phyloP scores from a whole-genome alignment of 2,797 vertebrate genomes.

The Sebastes matsubarae region DNA sequence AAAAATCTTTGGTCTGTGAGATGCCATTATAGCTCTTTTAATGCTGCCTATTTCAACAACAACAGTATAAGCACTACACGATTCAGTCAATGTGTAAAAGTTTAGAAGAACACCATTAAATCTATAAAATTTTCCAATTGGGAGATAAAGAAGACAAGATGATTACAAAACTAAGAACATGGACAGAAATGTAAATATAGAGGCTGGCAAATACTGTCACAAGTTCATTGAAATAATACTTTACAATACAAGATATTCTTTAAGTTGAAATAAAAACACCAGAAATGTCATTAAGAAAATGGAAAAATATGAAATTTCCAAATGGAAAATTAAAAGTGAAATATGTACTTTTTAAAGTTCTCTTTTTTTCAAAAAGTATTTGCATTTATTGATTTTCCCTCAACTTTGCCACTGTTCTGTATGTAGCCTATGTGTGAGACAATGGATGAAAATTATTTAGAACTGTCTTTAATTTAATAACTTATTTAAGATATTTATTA shows the following conservation, averaged over 20 bases:
- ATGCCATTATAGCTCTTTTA: neutral
- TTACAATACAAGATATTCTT: neutral
- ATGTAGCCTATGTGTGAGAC: neutral
- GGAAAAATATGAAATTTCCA: too few species aligned
- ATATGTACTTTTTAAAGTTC: neutral
- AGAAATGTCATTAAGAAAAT: neutral
- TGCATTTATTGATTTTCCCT: neutral
- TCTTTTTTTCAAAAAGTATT: neutral
- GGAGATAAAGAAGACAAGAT: neutral
- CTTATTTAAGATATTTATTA: neutral
- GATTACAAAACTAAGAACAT: neutral
- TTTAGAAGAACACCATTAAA: neutral
- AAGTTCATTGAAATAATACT: neutral
- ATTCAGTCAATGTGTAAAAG: neutral
- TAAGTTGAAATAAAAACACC: neutral
- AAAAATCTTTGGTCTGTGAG: neutral
- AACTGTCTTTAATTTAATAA: neutral
- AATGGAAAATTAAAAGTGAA: neutral
- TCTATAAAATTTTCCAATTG: neutral
- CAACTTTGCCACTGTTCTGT: neutral
- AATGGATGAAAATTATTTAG: neutral
- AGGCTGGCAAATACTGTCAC: neutral
- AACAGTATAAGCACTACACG: neutral
- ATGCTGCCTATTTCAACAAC: neutral
- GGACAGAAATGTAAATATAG: neutral